Evolutionary conservation across 1,140 invertebrate genomes (phyloP).

Genomic region (Listronotus bonariensis): DNA sequence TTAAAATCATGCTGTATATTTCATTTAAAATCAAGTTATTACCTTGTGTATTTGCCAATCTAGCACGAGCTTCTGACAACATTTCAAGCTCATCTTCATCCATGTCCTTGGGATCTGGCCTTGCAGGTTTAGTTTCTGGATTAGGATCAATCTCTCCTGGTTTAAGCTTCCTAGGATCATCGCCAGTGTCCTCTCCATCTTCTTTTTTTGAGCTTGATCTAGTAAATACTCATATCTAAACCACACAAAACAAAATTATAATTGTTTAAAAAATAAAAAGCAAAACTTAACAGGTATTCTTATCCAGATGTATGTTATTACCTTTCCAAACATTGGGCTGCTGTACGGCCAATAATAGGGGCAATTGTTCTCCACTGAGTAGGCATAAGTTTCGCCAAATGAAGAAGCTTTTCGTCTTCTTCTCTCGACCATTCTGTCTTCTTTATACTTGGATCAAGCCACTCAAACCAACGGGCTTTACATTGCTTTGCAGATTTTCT

Average conservation of each 20-base stretch:
- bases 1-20: too few species aligned
- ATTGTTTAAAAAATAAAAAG: too few species aligned
- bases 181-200: conserved; percentile 87
- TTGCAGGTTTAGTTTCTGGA: conserved; percentile 98
- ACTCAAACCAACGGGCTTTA: conserved; percentile 99
- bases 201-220: conserved; percentile 99
- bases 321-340: conserved; percentile 94
- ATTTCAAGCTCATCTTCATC: conserved; percentile 99
- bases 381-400: conserved; percentile 98
- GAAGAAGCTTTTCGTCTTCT: conserved; percentile 97
- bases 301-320: not conserved
- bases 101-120: conserved; percentile 99
- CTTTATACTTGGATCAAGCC: conserved; percentile 99
- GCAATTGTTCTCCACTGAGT: conserved; percentile 99
- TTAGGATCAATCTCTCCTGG: conserved; percentile 99
- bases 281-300: too few species aligned
- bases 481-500: conserved; percentile 99
- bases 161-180: conserved; percentile 95
- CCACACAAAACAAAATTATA: too few species aligned
- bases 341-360: conserved; percentile 97
- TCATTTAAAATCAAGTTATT: conserved; percentile 65
- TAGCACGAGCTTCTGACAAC: conserved; percentile 96
- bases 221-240: conserved; percentile 90
- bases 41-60: conserved; percentile 98
- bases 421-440: conserved; percentile 99